A percentile compares a stretch with the other conserved stretches of the same genome.
These are phyloP conservation scores for Babylonia areolata DNA, from an alignment of 1,140 invertebrate genomes.

Conservation along the genomic window DNA sequence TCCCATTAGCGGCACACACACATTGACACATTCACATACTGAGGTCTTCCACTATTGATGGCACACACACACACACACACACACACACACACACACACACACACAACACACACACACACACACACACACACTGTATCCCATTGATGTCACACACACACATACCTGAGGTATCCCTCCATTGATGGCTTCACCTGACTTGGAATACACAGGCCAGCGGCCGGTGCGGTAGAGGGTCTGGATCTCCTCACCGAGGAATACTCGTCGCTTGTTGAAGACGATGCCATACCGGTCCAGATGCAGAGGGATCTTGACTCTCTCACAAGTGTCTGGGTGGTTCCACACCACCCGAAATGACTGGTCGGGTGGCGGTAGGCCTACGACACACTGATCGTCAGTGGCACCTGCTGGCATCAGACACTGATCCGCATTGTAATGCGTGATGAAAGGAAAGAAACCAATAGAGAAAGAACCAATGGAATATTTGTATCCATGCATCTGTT, in stretches of 20 bases:
- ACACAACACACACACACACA: no score
- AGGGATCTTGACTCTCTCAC: background rate
- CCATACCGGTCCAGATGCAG: background rate
- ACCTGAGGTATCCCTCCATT: constrained; percentile 22
- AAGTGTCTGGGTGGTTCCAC: constrained; percentile 25
- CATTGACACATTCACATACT: background rate
- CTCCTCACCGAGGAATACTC: background rate
- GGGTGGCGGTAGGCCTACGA: background rate
- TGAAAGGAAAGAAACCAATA: no score
- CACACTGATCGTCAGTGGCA: background rate
- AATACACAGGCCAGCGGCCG: background rate
- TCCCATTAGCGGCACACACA: background rate
- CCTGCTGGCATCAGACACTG: no score
- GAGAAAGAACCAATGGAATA: no score
- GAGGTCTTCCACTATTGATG: background rate
- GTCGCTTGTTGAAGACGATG: background rate
- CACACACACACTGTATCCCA: no score
- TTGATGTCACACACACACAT: no score
- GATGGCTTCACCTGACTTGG: background rate
- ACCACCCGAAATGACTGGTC: background rate
- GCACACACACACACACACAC: no score
- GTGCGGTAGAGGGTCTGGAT: background rate
- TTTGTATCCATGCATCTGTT: no score
- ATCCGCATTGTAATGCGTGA: no score
- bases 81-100: no score